These are phyloP conservation scores for Calephelis virginiensis DNA, from an alignment of 1,140 invertebrate species.

Conservation along the genomic window DNA sequence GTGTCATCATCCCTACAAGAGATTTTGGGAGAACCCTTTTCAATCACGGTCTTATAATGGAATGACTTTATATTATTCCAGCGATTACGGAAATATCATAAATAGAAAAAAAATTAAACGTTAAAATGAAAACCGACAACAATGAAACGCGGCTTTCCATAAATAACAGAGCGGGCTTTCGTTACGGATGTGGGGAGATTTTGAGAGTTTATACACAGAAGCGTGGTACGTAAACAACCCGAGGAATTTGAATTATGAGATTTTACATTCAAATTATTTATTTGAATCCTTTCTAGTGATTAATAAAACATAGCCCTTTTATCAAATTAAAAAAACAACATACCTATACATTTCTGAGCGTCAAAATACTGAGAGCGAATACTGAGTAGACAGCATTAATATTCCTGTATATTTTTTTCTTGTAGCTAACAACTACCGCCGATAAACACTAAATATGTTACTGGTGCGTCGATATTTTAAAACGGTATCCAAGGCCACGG, in stretches of 20 bases:
- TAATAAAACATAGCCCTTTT: neutral
- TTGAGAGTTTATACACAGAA: constrained; percentile 70
- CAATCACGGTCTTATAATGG: constrained; percentile 33
- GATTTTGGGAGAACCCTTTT: no score
- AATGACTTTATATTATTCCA: constrained; percentile 55
- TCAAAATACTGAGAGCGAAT: no score
- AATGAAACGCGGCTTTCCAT: constrained; percentile 75
- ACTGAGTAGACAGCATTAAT: no score
- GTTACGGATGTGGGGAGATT: constrained; percentile 74
- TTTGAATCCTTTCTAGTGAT: constrained; percentile 15
- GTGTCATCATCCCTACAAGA: no score
- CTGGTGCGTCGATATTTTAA: no score
- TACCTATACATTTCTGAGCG: no score
- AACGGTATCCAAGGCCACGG: no score
- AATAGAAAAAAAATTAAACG: constrained; percentile 70
- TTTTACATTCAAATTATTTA: constrained; percentile 59
- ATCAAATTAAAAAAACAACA: no score
- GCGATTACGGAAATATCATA: constrained; percentile 63
- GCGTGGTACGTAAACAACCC: constrained; percentile 59
- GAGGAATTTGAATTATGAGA: constrained; percentile 73
- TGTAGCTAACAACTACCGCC: no score
- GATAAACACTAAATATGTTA: no score
- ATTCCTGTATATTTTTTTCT: no score
- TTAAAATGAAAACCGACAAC: constrained; percentile 73
- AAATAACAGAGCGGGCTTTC: constrained; percentile 73